phyloP scores from a whole-genome alignment of 2,113 vertebrate genomes.

The Nansenia antarctica region DNA sequence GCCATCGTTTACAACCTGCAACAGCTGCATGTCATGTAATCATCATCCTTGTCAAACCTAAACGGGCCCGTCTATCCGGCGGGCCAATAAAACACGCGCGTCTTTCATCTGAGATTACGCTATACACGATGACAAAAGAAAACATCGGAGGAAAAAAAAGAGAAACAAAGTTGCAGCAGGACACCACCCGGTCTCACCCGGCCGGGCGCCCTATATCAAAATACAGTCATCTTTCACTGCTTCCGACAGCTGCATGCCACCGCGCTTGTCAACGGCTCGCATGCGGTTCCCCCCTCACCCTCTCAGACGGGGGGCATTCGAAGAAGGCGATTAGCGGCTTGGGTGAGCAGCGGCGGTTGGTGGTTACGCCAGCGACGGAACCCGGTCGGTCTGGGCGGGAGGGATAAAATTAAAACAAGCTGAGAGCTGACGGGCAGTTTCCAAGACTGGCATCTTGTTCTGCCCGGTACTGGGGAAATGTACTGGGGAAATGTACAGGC shows the following conservation, averaged over 20 bases:
- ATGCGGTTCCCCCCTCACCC: not conserved
- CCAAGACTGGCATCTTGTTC: slow-evolving; percentile 44
- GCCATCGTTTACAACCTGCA: not conserved
- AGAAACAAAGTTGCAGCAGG: too few relatives aligned
- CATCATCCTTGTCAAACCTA: not conserved
- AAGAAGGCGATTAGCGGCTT: slow-evolving; percentile 1
- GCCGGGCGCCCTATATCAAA: not conserved
- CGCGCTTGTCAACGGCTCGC: not conserved
- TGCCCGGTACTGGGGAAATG: slow-evolving; percentile 2
- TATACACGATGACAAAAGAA: too few relatives aligned
- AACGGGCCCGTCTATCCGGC: not conserved
- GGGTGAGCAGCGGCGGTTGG: slow-evolving; percentile 4
- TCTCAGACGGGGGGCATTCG: slow-evolving; percentile 6
- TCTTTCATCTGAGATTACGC: too few relatives aligned
- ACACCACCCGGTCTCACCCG: not conserved
- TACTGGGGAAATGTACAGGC: not conserved
- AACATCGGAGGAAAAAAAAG: too few relatives aligned
- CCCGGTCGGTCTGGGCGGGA: slow-evolving; percentile 21
- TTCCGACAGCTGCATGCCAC: not conserved
- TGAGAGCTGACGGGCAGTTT: slow-evolving; percentile 32
- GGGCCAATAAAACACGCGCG: too few relatives aligned
- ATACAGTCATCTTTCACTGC: not conserved
- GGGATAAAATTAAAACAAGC: too few relatives aligned
- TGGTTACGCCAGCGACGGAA: not conserved
- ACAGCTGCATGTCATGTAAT: not conserved